phyloP scores from a whole-genome alignment of 2,113 vertebrate genomes.

The Xenopus borealis region DNA sequence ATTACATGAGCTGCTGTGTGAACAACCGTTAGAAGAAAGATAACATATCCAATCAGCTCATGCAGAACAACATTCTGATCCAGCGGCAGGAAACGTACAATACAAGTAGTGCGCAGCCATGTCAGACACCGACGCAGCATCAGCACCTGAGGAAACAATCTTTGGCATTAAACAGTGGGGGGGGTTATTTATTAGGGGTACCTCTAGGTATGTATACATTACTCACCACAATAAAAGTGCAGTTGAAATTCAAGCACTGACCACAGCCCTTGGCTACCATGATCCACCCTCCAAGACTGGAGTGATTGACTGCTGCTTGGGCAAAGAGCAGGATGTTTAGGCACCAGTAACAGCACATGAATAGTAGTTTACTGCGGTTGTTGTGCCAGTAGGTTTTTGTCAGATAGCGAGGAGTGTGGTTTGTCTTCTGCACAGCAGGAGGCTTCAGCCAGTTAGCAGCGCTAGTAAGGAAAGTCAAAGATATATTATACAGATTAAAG shows the following conservation, averaged over 20 bases:
- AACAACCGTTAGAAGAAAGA: slow-evolving; percentile 58
- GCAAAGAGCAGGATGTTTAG: slow-evolving; percentile 69
- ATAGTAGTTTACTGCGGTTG: slow-evolving; percentile 69
- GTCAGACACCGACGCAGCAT: slow-evolving; percentile 83
- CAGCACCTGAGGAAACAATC: slow-evolving; percentile 63
- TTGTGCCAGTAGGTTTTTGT: slow-evolving; percentile 75
- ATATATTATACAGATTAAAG: too few relatives aligned
- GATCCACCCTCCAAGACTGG: slow-evolving; percentile 52
- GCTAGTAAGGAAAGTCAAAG: slow-evolving; percentile 49
- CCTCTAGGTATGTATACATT: slow-evolving; percentile 50
- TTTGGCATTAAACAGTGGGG: slow-evolving; percentile 48
- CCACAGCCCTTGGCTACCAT: slow-evolving; percentile 80
- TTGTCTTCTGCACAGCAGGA: slow-evolving; percentile 44
- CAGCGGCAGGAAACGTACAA: slow-evolving; percentile 71
- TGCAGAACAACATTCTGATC: slow-evolving; percentile 80
- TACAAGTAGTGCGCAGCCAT: slow-evolving; percentile 74
- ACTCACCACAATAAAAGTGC: slow-evolving; percentile 78
- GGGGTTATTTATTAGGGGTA: too few relatives aligned
- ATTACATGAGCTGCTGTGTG: slow-evolving; percentile 73
- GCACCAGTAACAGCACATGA: slow-evolving; percentile 63
- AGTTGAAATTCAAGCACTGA: slow-evolving; percentile 86
- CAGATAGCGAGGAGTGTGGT: slow-evolving; percentile 60
- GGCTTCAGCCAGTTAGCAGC: slow-evolving; percentile 83
- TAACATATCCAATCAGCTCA: slow-evolving; percentile 76
- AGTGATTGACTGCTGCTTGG: slow-evolving; percentile 58